Percentiles rank a stretch among this genome's conserved stretches.
These are phyloP conservation scores for Xylocampa areola DNA, from an alignment of 2,888 invertebrate genomes.

Conservation along the genomic window DNA sequence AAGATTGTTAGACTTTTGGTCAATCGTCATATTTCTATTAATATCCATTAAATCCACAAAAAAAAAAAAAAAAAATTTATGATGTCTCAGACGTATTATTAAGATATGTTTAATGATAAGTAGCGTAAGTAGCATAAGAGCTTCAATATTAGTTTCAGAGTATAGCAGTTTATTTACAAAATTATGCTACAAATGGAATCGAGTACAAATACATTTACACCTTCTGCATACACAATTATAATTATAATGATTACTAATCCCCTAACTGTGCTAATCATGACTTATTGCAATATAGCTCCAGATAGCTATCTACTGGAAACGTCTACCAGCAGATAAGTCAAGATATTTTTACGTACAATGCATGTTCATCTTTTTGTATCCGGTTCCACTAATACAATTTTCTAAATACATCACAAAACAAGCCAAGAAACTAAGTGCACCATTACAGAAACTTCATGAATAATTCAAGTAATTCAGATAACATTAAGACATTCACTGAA, in stretches of 20 bases:
- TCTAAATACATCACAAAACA: constrained; percentile 32
- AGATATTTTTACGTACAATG: constrained; percentile 6
- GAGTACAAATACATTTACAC: too few relatives aligned
- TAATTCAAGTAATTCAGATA: constrained; percentile 42
- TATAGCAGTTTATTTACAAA: too few relatives aligned
- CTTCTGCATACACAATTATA: too few relatives aligned
- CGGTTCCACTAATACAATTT: constrained; percentile 16
- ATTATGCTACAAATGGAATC: too few relatives aligned
- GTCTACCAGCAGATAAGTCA: neutral
- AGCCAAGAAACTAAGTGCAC: constrained; percentile 34
- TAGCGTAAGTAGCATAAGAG: too few relatives aligned
- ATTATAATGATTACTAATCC: neutral
- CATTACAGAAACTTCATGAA: constrained; percentile 41
- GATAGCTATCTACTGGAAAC: neutral
- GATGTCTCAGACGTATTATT: too few relatives aligned
- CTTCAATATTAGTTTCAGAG: too few relatives aligned
- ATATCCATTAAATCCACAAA: too few relatives aligned
- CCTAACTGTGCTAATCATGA: neutral
- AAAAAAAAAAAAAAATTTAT: too few relatives aligned
- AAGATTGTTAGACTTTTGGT: constrained; percentile 7
- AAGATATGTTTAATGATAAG: too few relatives aligned
- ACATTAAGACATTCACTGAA: constrained; percentile 42
- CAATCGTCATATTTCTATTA: neutral
- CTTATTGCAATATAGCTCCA: neutral
- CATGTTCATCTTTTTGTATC: constrained; percentile 11